These are phyloP conservation scores for Lutraria lutraria DNA, from an alignment of 2,888 invertebrate genomes.

Conservation along the genomic window DNA sequence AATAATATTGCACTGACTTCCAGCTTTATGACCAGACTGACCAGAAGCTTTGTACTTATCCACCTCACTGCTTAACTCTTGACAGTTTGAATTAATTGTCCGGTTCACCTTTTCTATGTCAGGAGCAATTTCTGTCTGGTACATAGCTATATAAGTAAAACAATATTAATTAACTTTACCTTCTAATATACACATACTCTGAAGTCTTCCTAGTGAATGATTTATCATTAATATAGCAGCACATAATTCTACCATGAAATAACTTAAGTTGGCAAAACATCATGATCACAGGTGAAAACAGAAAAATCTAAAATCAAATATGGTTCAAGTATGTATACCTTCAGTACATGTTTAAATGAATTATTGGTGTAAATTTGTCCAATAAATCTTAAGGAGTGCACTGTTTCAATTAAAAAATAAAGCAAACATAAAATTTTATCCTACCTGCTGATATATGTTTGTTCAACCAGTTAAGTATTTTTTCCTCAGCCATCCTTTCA, in stretches of 20 bases:
- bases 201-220: no score
- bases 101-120: conserved; percentile 72
- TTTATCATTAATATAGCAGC: no score
- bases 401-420: background rate
- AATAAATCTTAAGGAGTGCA: background rate
- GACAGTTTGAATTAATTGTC: conserved; percentile 25
- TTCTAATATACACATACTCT: no score
- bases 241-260: no score
- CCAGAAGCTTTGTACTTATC: conserved; percentile 4
- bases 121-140: conserved; percentile 70
- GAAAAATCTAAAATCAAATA: no score
- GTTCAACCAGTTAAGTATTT: conserved; percentile 79
- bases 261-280: no score
- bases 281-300: no score
- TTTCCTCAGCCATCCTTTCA: conserved; percentile 76
- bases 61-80: conserved; percentile 35
- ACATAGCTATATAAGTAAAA: conserved; percentile 71
- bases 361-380: no score
- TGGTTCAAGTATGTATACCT: no score
- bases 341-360: no score
- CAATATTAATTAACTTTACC: background rate
- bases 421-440: background rate
- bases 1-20: conserved; percentile 42
- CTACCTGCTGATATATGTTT: conserved; percentile 80
- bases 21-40: conserved; percentile 3